Conservation (phyloP, 2,113 vertebrate genomes). For the Engraulis encrasicolus region DNA sequence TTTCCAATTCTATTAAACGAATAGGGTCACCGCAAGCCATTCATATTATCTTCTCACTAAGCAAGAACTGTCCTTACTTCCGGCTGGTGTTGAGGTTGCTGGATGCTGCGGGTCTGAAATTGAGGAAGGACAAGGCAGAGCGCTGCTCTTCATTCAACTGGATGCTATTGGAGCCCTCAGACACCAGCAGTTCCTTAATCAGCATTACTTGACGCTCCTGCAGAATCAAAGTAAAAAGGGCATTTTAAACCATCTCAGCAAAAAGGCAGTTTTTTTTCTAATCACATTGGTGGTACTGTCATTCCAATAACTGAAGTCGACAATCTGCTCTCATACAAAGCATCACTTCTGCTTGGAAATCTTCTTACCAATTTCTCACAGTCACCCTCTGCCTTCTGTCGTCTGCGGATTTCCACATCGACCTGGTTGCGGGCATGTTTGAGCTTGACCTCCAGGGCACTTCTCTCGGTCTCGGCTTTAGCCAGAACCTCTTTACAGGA, state of each 20-base stretch:
- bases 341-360: background rate
- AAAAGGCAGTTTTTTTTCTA: background rate
- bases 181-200: slow-evolving; percentile 92
- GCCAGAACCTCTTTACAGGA: slow-evolving; percentile 85
- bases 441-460: slow-evolving; percentile 91
- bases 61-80: slow-evolving; percentile 69
- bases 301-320: background rate
- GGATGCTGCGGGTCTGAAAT: slow-evolving; percentile 74
- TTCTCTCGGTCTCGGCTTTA: slow-evolving; percentile 86
- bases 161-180: slow-evolving; percentile 89
- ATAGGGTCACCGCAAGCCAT: background rate
- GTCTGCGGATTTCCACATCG: slow-evolving; percentile 92
- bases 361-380: slow-evolving; percentile 90
- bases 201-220: slow-evolving; percentile 96
- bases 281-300: background rate
- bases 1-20: background rate
- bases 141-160: slow-evolving; percentile 95
- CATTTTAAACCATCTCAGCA: background rate
- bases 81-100: slow-evolving; percentile 77
- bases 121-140: slow-evolving; percentile 92
- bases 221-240: slow-evolving; percentile 19
- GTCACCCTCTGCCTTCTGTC: slow-evolving; percentile 90
- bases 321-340: background rate
- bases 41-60: background rate
- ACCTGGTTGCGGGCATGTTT: slow-evolving; percentile 98